Evolutionary conservation across 1,140 invertebrate species (phyloP).

Genomic region (Eueides isabella): DNA sequence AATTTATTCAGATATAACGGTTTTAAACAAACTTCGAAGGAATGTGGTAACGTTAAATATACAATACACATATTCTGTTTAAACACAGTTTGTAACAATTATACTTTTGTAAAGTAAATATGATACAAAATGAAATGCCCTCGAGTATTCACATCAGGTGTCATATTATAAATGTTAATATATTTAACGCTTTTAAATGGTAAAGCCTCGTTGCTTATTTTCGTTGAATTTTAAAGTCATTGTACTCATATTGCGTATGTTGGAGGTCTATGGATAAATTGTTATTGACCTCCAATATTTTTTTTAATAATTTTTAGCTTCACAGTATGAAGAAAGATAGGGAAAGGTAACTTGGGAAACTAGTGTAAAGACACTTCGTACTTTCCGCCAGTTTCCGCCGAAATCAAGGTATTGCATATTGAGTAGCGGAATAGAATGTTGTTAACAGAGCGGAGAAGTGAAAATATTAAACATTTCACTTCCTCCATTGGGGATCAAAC

Average conservation of each 20-base stretch:
- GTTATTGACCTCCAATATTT: no score
- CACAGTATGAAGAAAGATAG: no score
- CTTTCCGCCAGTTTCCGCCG: no score
- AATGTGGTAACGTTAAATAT: background rate
- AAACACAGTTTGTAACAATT: constrained; percentile 31
- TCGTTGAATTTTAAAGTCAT: background rate
- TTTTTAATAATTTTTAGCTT: no score
- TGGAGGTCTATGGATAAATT: no score
- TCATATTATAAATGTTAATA: background rate
- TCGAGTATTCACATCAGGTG: background rate
- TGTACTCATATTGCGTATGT: background rate
- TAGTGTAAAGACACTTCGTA: no score
- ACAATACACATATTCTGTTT: constrained; percentile 8
- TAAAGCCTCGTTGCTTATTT: background rate
- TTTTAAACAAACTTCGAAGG: background rate
- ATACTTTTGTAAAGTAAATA: constrained; percentile 23
- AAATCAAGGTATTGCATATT: no score
- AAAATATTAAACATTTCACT: no score
- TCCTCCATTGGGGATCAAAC: no score
- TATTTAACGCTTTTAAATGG: background rate
- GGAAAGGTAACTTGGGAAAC: no score
- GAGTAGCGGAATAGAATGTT: no score
- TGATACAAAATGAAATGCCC: background rate
- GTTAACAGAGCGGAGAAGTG: no score
- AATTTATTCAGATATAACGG: background rate